These are phyloP conservation scores for Chaetoderma sp. DNA, from an alignment of 2,888 invertebrate genomes.

Conservation along the genomic window DNA sequence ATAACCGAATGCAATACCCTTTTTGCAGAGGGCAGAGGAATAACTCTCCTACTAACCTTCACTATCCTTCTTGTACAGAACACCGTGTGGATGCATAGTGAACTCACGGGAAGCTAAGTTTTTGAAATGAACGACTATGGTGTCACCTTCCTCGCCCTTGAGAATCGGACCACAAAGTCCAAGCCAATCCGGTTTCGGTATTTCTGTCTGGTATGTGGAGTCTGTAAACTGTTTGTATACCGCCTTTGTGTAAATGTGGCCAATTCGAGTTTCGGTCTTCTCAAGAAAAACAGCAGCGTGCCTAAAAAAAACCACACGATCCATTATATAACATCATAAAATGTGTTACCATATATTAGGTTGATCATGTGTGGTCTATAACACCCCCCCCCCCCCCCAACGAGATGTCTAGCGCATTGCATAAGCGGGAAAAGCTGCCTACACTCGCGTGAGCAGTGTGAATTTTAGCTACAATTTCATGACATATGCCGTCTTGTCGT, in stretches of 20 bases:
- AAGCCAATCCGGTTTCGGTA: slow-evolving; percentile 29
- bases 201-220: slow-evolving; percentile 28
- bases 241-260: slow-evolving; percentile 41
- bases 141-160: slow-evolving; percentile 54
- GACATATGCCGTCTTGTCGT: too few relatives aligned
- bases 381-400: too few relatives aligned
- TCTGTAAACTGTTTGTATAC: slow-evolving; percentile 43
- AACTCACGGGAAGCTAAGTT: slow-evolving; percentile 40
- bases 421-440: too few relatives aligned
- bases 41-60: too few relatives aligned
- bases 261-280: slow-evolving; percentile 29
- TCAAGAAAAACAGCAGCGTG: slow-evolving; percentile 33
- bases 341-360: too few relatives aligned
- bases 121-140: slow-evolving; percentile 40
- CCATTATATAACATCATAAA: too few relatives aligned
- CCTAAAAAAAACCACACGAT: slow-evolving; percentile 29
- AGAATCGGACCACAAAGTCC: slow-evolving; percentile 53
- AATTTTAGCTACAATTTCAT: too few relatives aligned
- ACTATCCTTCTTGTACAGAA: slow-evolving; percentile 41
- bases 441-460: too few relatives aligned
- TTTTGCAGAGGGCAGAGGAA: too few relatives aligned
- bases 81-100: slow-evolving; percentile 50
- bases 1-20: too few relatives aligned
- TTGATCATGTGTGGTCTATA: too few relatives aligned
- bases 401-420: too few relatives aligned